Percentiles rank a stretch among this genome's conserved stretches.
phyloP scores from a whole-genome alignment of 1,140 invertebrate species.

The Lasioglossum albipes region DNA sequence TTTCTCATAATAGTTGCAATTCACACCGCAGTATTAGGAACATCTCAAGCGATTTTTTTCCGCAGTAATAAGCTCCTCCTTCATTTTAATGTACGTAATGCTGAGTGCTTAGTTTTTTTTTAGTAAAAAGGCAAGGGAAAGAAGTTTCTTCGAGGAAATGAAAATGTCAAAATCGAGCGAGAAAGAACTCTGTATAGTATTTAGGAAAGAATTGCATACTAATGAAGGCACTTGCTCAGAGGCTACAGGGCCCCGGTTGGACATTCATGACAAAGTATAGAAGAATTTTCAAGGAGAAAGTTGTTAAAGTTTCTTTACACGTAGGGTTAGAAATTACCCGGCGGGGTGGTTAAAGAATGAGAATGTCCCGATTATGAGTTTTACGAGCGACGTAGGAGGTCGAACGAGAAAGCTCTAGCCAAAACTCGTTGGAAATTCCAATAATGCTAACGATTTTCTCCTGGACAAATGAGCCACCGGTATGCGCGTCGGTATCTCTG shows the following conservation, averaged over 20 bases:
- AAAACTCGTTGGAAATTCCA: conserved; percentile 48
- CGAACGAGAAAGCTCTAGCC: conserved; percentile 2
- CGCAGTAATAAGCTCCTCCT: no score
- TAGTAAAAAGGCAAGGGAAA: no score
- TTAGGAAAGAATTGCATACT: neutral
- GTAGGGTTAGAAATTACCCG: conserved; percentile 18
- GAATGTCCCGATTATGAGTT: conserved; percentile 40
- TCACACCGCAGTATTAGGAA: no score
- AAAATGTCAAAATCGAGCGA: neutral
- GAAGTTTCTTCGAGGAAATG: no score
- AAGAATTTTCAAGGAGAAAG: conserved; percentile 23
- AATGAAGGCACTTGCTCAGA: neutral
- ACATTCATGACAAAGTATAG: conserved; percentile 18
- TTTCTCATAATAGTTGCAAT: no score
- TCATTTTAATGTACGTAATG: no score
- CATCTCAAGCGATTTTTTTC: no score
- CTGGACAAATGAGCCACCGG: conserved; percentile 53
- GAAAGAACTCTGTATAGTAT: neutral
- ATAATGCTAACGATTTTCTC: conserved; percentile 61
- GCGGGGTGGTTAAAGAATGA: conserved; percentile 25
- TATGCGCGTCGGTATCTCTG: conserved; percentile 37
- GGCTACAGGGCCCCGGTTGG: neutral
- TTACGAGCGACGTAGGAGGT: conserved; percentile 18
- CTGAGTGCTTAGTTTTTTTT: no score
- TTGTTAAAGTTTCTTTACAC: conserved; percentile 37